Evolutionary conservation across 2,113 vertebrate genomes (phyloP).

Genomic region (Catharus bicknelli): DNA sequence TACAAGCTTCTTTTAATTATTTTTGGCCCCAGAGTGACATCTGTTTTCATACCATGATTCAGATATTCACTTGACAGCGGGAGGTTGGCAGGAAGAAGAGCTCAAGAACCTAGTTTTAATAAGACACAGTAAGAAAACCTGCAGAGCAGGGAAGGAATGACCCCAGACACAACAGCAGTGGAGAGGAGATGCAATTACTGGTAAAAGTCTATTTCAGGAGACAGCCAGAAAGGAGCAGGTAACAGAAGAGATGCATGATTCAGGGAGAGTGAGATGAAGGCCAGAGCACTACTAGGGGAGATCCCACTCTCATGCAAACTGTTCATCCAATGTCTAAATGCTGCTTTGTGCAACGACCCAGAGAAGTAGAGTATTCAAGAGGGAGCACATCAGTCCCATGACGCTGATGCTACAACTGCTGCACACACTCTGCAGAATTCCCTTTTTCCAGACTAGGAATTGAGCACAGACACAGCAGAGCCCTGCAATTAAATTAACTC

Average conservation of each 20-base stretch:
- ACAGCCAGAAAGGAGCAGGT: neutral
- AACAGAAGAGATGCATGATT: neutral
- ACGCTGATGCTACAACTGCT: neutral
- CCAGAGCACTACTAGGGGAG: neutral
- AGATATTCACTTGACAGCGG: neutral
- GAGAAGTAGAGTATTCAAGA: neutral
- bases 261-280: neutral
- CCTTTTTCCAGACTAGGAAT: neutral
- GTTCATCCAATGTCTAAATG: conserved; percentile 15
- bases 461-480: neutral
- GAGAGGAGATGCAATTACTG: neutral
- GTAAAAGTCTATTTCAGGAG: neutral
- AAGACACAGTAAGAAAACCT: neutral
- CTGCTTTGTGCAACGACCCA: neutral
- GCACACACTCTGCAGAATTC: neutral
- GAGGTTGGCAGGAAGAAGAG: neutral
- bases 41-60: neutral
- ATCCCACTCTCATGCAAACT: conserved; percentile 1
- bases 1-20: neutral
- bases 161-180: neutral
- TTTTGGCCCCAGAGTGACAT: neutral
- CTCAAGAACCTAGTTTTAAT: neutral
- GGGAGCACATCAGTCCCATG: neutral
- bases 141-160: neutral
- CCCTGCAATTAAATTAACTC: neutral